A percentile compares a stretch with the other conserved stretches of the same genome.
Conservation (phyloP, 2,113 vertebrate genomes). For the Megalops atlanticus region DNA sequence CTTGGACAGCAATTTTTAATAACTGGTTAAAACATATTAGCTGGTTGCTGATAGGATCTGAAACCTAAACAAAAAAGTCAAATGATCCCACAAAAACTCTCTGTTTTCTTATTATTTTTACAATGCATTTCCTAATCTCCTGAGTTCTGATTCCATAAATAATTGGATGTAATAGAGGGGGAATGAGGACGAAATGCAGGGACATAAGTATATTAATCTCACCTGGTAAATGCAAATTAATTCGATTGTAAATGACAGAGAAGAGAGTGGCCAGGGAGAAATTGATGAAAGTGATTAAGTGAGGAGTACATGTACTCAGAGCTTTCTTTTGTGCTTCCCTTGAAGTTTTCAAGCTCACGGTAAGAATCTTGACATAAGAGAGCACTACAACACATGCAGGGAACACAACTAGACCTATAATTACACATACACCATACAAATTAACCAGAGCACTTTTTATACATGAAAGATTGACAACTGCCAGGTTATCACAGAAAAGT, state of each 20-base stretch:
- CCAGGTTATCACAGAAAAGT: conserved; percentile 12
- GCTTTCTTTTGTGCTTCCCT: conserved; percentile 2
- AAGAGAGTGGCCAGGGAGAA: conserved; percentile 4
- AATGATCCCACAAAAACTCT: neutral
- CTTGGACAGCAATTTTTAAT: too few relatives aligned
- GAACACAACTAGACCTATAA: neutral
- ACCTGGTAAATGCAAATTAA: neutral
- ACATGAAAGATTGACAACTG: conserved; percentile 20
- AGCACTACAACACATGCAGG: neutral
- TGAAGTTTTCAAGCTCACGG: neutral
- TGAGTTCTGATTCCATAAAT: conserved; percentile 12
- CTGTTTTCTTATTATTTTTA: neutral
- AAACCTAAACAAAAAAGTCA: neutral
- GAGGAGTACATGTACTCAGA: conserved; percentile 6
- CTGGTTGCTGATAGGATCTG: too few relatives aligned
- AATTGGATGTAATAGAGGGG: conserved; percentile 22
- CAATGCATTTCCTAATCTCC: conserved; percentile 10
- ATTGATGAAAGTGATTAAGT: conserved; percentile 14
- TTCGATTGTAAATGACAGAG: conserved; percentile 13
- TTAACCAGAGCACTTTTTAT: neutral
- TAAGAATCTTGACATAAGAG: conserved; percentile 21
- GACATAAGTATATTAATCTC: neutral
- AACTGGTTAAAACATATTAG: too few relatives aligned
- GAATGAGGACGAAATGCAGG: neutral
- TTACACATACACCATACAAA: neutral